phyloP scores from a whole-genome alignment of 2,888 invertebrate species.

The Drosophila niveifrons region DNA sequence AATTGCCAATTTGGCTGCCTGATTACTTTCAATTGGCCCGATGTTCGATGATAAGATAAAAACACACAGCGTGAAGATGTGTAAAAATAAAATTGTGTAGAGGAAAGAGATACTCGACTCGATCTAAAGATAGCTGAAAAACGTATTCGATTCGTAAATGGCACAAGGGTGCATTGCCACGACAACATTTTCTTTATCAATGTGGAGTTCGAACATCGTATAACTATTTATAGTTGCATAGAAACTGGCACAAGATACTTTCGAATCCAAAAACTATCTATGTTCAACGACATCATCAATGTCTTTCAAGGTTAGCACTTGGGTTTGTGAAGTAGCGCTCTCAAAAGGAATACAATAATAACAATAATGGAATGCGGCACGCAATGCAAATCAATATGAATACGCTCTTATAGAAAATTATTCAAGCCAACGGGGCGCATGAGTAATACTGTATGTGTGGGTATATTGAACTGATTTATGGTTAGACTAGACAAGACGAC shows the following conservation, averaged over 20 bases:
- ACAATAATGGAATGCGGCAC: constrained; percentile 47
- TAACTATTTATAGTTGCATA: constrained; percentile 55
- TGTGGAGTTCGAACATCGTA: constrained; percentile 32
- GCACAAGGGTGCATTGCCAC: constrained; percentile 76
- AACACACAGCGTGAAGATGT: constrained; percentile 23
- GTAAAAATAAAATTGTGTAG: constrained; percentile 49
- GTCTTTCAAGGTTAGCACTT: constrained; percentile 52
- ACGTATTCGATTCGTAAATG: constrained; percentile 56
- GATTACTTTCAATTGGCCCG: constrained; percentile 31
- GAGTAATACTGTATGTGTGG: constrained; percentile 39
- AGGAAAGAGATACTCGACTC: constrained; percentile 34
- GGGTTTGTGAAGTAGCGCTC: constrained; percentile 28
- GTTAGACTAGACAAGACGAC: constrained; percentile 21
- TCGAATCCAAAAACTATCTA: constrained; percentile 9
- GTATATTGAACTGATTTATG: constrained; percentile 45
- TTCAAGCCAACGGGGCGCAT: constrained; percentile 26
- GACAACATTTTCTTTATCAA: constrained; percentile 11
- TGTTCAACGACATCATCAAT: constrained; percentile 18
- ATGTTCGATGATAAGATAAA: constrained; percentile 53
- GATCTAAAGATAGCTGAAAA: constrained; percentile 59
- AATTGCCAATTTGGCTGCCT: constrained; percentile 47
- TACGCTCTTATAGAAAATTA: constrained; percentile 2
- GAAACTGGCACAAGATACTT: constrained; percentile 47
- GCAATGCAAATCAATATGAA: constrained; percentile 72
- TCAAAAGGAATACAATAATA: constrained; percentile 5